Conservation (phyloP, 2,888 invertebrate species). For the Laothoe populi region DNA sequence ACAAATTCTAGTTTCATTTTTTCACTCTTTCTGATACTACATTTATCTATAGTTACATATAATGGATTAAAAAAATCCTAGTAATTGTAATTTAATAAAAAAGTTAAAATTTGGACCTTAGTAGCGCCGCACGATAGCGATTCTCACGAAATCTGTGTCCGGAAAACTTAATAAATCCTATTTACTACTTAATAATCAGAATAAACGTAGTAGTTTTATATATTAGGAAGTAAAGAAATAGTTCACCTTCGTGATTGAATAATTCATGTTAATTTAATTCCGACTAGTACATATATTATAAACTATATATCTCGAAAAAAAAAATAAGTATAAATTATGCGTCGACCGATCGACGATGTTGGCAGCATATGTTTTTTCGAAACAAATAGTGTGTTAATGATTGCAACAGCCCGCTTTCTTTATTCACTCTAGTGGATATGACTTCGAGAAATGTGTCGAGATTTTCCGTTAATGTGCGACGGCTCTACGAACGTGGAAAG, state of each 20-base stretch:
- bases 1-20: constrained; percentile 66
- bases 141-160: background rate
- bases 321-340: constrained; percentile 11
- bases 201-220: background rate
- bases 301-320: background rate
- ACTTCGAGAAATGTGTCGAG: constrained; percentile 76
- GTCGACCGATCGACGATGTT: background rate
- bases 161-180: background rate
- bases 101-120: background rate
- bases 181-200: background rate
- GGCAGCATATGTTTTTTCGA: constrained; percentile 32
- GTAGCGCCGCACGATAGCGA: background rate
- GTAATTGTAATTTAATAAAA: background rate
- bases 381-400: constrained; percentile 54
- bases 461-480: constrained; percentile 78
- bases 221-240: background rate
- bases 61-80: background rate
- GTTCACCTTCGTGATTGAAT: background rate
- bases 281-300: background rate
- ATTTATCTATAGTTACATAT: no score
- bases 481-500: constrained; percentile 76
- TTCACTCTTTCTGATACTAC: constrained; percentile 6
- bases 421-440: constrained; percentile 74
- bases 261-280: constrained; percentile 5
- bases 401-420: constrained; percentile 71